These are phyloP conservation scores for Ophion ellenae DNA, from an alignment of 2,888 invertebrate genomes.

Conservation along the genomic window DNA sequence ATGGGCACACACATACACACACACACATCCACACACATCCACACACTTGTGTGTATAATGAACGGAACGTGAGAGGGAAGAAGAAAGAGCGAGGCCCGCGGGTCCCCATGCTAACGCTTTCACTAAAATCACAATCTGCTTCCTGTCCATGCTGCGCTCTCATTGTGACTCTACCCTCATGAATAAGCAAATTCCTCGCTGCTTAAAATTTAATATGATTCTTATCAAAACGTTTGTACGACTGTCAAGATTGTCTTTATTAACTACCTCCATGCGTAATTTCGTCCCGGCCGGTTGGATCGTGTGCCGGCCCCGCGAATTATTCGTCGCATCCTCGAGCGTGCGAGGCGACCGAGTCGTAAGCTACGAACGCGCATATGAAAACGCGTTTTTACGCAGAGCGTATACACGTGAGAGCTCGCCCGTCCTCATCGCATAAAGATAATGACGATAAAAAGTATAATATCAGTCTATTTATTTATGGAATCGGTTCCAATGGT, in stretches of 20 bases:
- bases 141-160: conserved; percentile 32
- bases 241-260: conserved; percentile 44
- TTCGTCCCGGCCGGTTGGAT: neutral
- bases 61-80: too few relatives aligned
- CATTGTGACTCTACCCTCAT: conserved; percentile 41
- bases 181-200: conserved; percentile 53
- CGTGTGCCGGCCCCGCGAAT: neutral
- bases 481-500: conserved; percentile 35
- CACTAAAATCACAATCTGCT: conserved; percentile 39
- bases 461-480: conserved; percentile 43
- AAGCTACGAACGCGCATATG: too few relatives aligned
- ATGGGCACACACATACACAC: neutral
- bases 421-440: neutral
- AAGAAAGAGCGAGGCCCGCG: too few relatives aligned
- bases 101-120: conserved; percentile 9
- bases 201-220: conserved; percentile 42
- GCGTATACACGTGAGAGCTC: neutral
- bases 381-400: too few relatives aligned
- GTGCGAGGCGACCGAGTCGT: too few relatives aligned
- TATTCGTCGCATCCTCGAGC: neutral
- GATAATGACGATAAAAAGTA: neutral
- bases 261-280: conserved; percentile 49
- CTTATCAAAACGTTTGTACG: conserved; percentile 55
- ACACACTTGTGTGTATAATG: too few relatives aligned
- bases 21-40: too few relatives aligned